Evolutionary conservation across 1,140 invertebrate genomes (phyloP).

Genomic region (Calephelis nemesis): DNA sequence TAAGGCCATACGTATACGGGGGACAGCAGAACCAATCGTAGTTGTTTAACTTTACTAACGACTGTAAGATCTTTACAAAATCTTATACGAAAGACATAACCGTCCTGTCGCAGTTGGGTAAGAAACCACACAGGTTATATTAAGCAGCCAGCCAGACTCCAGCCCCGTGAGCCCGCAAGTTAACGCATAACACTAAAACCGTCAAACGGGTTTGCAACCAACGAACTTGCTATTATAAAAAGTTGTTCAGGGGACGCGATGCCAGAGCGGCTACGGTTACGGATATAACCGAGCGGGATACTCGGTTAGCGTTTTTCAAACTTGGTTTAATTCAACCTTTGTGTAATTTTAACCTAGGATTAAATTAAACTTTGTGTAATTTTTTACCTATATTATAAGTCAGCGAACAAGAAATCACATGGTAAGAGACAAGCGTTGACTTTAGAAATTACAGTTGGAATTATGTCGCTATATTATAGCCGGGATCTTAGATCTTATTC

Average conservation of each 20-base stretch:
- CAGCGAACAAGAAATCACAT: too few species aligned
- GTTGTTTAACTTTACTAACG: too few species aligned
- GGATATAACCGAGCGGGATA: slow-evolving; percentile 28
- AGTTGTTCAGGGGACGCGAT: slow-evolving; percentile 60
- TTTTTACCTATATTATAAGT: too few species aligned
- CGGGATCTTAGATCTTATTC: too few species aligned
- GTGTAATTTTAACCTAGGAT: background rate
- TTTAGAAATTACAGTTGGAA: background rate
- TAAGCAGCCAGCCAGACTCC: slow-evolving; percentile 17
- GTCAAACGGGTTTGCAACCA: slow-evolving; percentile 72
- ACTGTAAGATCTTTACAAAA: too few species aligned
- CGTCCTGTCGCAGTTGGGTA: too few species aligned
- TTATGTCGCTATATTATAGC: background rate
- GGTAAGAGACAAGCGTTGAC: too few species aligned
- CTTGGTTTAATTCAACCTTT: too few species aligned
- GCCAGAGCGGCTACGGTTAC: slow-evolving; percentile 27
- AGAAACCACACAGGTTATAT: background rate
- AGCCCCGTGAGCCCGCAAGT: slow-evolving; percentile 57
- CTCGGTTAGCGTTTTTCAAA: background rate
- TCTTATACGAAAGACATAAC: too few species aligned
- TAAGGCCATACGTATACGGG: too few species aligned
- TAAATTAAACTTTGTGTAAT: too few species aligned
- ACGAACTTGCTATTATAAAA: slow-evolving; percentile 73
- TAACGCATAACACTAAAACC: slow-evolving; percentile 69
- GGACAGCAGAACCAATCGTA: too few species aligned